Evolutionary conservation across 2,113 vertebrate species (phyloP).

Genomic region (Malurus melanocephalus): DNA sequence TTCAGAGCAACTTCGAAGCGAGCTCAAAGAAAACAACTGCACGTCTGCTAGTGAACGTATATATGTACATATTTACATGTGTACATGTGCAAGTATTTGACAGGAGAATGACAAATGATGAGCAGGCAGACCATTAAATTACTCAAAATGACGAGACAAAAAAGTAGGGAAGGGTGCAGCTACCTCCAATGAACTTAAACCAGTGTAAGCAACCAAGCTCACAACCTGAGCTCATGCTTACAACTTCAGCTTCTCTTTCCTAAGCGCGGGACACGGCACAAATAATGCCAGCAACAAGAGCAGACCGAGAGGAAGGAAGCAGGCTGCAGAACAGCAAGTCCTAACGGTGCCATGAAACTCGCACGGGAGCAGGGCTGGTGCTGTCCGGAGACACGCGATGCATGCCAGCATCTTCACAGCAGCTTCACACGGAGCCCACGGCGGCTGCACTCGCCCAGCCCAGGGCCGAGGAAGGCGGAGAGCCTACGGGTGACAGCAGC

Average conservation of each 20-base stretch:
- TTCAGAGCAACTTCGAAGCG: neutral
- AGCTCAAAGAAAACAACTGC: neutral
- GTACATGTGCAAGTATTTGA: accelerated
- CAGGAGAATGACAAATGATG: neutral
- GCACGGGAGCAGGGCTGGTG: accelerated
- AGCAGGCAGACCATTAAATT: neutral
- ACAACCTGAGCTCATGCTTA: accelerated
- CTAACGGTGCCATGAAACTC: accelerated
- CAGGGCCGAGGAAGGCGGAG: neutral
- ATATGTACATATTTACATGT: accelerated
- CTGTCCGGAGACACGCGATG: neutral
- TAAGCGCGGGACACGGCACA: accelerated
- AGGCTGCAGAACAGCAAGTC: neutral
- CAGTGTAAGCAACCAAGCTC: neutral
- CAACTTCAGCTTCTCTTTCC: too few relatives aligned
- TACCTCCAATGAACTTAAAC: neutral
- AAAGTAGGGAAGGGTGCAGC: accelerated
- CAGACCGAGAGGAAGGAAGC: neutral
- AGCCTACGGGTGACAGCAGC: neutral
- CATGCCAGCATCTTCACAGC: neutral
- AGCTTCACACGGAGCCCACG: neutral
- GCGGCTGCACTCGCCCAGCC: too few relatives aligned
- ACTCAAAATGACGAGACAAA: neutral
- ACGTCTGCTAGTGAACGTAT: neutral
- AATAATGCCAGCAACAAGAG: neutral